Evolutionary conservation across 1,140 invertebrate species (phyloP).

Genomic region (Drosophila bifasciata): DNA sequence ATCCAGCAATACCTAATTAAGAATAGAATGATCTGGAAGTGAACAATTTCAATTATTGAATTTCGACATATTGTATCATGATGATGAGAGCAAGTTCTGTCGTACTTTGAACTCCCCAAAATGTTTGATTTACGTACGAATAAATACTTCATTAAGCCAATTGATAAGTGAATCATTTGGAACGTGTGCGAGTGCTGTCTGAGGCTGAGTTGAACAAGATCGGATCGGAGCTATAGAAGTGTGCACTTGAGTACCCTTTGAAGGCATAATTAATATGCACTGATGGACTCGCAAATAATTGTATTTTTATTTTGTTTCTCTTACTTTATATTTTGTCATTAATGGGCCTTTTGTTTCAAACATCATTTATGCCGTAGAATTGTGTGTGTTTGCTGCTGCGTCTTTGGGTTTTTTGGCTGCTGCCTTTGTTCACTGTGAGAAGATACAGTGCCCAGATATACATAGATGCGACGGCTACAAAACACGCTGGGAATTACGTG

Average conservation of each 20-base stretch:
- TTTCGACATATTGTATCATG: too few species aligned
- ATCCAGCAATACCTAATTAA: too few species aligned
- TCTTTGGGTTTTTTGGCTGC: background rate
- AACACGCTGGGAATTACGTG: constrained; percentile 77
- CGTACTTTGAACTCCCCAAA: constrained; percentile 9
- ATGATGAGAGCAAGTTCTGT: background rate
- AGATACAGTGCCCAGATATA: constrained; percentile 69
- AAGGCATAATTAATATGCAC: constrained; percentile 60
- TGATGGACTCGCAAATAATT: constrained; percentile 36
- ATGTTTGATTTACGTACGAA: background rate
- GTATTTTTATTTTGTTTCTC: constrained; percentile 24
- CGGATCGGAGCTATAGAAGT: constrained; percentile 34
- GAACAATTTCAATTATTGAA: too few species aligned
- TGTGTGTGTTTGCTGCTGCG: constrained; percentile 27
- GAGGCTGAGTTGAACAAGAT: constrained; percentile 31
- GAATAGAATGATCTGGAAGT: too few species aligned
- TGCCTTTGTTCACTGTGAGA: constrained; percentile 57
- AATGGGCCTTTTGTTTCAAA: constrained; percentile 68
- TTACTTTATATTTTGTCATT: constrained; percentile 52
- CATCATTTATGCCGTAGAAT: constrained; percentile 32
- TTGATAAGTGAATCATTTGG: constrained; percentile 31
- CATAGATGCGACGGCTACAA: constrained; percentile 64
- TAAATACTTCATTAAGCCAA: constrained; percentile 20
- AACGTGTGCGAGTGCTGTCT: constrained; percentile 5
- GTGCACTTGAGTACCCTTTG: constrained; percentile 52